Conservation (phyloP, 1,140 invertebrate species). For the Frieseomelitta varia region DNA sequence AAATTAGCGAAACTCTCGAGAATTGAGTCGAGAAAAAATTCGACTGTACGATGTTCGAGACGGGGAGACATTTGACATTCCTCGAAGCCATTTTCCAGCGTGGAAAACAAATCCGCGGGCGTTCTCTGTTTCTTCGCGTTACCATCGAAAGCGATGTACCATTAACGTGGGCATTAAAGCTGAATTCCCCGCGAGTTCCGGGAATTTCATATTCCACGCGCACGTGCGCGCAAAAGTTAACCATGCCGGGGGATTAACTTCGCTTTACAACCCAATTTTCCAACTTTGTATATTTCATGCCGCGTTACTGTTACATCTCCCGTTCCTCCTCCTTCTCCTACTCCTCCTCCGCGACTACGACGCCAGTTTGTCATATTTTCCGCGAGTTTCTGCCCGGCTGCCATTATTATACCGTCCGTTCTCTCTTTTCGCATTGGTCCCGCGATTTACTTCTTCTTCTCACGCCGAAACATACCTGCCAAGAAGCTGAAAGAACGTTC, state of each 20-base stretch:
- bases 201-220: constrained; percentile 45
- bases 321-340: no score
- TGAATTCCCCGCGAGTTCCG: constrained; percentile 33
- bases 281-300: constrained; percentile 49
- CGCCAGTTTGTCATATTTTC: constrained; percentile 32
- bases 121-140: constrained; percentile 23
- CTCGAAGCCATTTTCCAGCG: no score
- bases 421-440: constrained; percentile 4
- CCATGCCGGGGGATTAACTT: constrained; percentile 43
- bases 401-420: constrained; percentile 11
- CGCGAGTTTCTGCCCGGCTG: neutral
- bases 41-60: no score
- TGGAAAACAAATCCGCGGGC: neutral
- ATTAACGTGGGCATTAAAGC: constrained; percentile 51
- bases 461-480: neutral
- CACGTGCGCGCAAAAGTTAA: constrained; percentile 46
- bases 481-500: neutral
- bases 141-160: constrained; percentile 39
- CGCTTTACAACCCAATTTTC: constrained; percentile 52
- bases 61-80: no score
- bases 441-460: neutral
- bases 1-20: no score
- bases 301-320: constrained; percentile 19
- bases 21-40: no score
- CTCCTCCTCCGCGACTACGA: neutral